Base-by-base conservation (phyloP, 2,113 vertebrate species). In the Pseudorectes ferrugineus region DNA sequence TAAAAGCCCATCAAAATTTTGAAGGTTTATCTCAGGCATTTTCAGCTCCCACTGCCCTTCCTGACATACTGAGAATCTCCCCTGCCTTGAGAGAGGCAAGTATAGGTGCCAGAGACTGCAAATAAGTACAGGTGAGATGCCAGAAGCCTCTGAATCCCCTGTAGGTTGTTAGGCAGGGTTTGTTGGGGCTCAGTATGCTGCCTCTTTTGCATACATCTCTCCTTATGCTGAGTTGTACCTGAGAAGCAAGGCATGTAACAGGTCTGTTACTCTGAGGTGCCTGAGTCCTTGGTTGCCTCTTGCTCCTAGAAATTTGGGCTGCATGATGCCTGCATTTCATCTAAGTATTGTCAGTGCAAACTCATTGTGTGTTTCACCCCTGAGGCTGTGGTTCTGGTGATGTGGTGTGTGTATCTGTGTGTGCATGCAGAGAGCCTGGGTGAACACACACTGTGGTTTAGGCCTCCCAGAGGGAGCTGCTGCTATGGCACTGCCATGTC, bases 341-440 rank as follows among this genome's bases (percentile, higher is more conserved):
- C 15, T 26, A 62, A 70, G 40, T 58, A 29, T 18, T 38, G 15
- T 89, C 80, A 86, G 86, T 92, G 81, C 48, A 92, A 94, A 73
- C 73, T 72, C 42, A 14, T 91, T 84, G 62, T 28, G 40, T 84
- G 92, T 72, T 65, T 6, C 81, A 91, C 72, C 75, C 75, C 71
- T 73, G 93, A 93, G 92, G 86, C 72, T 87, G 66, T 93, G 91
- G 88, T 77, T 94, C 92, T 90, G 82, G 49, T 48, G 88, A 10
- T 43, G 54, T 7, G 20, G 5, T 24, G 45, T 29, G 54, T 48
- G 43, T 9, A 11, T 15, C 19, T 42, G 25, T 29, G 54, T 20
- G 79, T 6, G 6, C 20, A 5, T 35, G 45, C 79, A 59, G 66
- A 23, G 20, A 29, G 45, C 20, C 65, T 49, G 43, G 35, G 29